A percentile compares a stretch with the other conserved stretches of the same genome.
These are phyloP conservation scores for Phalacrocorax brasilianus DNA, from an alignment of 2,113 vertebrate genomes.

Conservation along the genomic window DNA sequence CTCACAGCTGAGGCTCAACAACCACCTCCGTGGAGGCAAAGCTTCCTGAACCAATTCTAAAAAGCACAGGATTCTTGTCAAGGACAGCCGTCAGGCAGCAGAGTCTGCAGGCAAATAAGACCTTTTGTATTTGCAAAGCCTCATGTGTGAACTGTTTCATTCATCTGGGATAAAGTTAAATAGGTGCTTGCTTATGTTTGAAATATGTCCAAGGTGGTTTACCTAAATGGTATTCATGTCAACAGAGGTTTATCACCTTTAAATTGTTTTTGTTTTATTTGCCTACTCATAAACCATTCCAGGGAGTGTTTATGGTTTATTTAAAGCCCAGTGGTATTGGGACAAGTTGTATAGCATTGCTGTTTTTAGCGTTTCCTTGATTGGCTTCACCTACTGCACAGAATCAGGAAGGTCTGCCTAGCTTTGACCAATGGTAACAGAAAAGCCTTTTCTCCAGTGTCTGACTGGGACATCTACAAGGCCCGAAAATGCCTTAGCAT, in stretches of 20 bases:
- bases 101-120: not conserved
- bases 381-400: not conserved
- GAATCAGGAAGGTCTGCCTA: not conserved
- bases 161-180: not conserved
- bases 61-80: not conserved
- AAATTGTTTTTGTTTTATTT: constrained; percentile 35
- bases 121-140: not conserved
- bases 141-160: not conserved
- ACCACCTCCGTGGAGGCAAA: not conserved
- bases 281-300: not conserved
- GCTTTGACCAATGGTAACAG: not conserved
- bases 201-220: constrained; percentile 28
- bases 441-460: not conserved
- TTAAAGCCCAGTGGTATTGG: not conserved
- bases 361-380: not conserved
- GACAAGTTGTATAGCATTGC: not conserved
- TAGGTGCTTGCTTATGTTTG: not conserved
- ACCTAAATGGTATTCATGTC: not conserved
- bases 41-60: not conserved
- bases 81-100: not conserved
- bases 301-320: constrained; percentile 5
- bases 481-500: not conserved
- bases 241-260: constrained; percentile 26
- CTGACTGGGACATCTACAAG: not conserved
- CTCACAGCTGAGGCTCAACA: not conserved